Evolutionary conservation across 2,888 invertebrate genomes (phyloP).

Genomic region (Cheilosia pagana): DNA sequence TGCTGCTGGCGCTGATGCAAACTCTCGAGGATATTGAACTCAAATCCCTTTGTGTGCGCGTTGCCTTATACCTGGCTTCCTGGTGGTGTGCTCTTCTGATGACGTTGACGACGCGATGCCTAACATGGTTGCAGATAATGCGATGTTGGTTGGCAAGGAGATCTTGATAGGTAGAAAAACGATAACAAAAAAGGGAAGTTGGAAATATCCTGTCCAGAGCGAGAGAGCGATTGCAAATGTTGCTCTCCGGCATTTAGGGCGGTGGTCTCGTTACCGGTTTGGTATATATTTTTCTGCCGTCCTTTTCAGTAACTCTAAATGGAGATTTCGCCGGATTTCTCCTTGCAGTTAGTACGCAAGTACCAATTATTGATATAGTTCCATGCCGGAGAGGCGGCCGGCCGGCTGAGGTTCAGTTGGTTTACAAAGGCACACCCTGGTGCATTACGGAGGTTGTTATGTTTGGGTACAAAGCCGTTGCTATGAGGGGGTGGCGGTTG

Average conservation of each 20-base stretch:
- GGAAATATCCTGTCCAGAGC: conserved; percentile 17
- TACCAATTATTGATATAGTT: conserved; percentile 65
- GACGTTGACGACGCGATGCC: conserved; percentile 9
- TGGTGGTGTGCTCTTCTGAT: conserved; percentile 1
- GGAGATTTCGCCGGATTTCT: conserved; percentile 39
- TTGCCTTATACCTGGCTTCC: conserved; percentile 6
- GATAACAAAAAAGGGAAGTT: conserved; percentile 37
- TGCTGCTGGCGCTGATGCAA: conserved; percentile 13
- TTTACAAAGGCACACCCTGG: conserved; percentile 59
- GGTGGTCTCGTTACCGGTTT: conserved; percentile 64
- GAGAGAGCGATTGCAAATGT: background rate
- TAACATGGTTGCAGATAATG: conserved; percentile 19
- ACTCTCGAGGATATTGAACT: conserved; percentile 65
- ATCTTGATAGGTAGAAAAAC: conserved; percentile 18
- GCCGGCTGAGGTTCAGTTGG: background rate
- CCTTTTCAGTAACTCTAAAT: conserved; percentile 20
- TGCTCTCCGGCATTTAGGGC: conserved; percentile 37
- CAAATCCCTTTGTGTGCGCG: conserved; percentile 32
- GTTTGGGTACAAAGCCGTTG: conserved; percentile 62
- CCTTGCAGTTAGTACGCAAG: conserved; percentile 58
- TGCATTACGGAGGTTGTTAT: conserved; percentile 52
- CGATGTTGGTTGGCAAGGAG: conserved; percentile 21
- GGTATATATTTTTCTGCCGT: conserved; percentile 1
- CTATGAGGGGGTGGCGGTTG: conserved; percentile 55
- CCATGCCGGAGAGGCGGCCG: conserved; percentile 22